A percentile compares a stretch with the other conserved stretches of the same genome.
Conservation (phyloP, 2,888 invertebrate genomes). For the Pristionchus maxplancki region DNA sequence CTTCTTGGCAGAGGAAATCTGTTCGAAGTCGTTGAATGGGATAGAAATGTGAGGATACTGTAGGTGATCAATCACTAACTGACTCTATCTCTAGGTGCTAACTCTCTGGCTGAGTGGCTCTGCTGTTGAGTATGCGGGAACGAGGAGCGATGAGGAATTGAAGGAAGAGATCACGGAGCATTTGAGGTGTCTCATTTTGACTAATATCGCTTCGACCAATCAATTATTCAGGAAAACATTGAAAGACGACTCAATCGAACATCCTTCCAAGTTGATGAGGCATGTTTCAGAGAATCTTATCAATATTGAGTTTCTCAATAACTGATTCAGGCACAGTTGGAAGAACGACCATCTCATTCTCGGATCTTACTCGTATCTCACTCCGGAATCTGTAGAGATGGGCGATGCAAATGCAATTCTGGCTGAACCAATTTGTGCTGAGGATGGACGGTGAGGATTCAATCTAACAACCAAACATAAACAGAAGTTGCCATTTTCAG, state of each 20-base stretch:
- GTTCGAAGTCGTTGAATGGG: slow-evolving; percentile 48
- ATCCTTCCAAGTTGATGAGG: neutral
- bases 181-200: neutral
- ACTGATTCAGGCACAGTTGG: slow-evolving; percentile 19
- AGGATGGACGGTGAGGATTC: neutral
- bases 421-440: slow-evolving; percentile 3
- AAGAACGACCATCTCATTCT: neutral
- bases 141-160: neutral
- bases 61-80: neutral
- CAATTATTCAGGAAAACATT: slow-evolving; percentile 14
- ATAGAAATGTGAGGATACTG: neutral
- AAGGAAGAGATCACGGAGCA: neutral
- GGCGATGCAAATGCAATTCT: slow-evolving; percentile 29
- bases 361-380: slow-evolving; percentile 50
- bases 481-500: neutral
- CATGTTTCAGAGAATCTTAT: neutral
- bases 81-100: neutral
- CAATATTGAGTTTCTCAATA: neutral
- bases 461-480: neutral
- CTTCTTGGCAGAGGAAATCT: slow-evolving; percentile 47
- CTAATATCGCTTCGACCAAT: no score
- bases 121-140: slow-evolving; percentile 2
- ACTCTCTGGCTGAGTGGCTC: slow-evolving; percentile 30
- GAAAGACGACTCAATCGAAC: neutral
- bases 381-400: slow-evolving; percentile 2